Percentiles rank a stretch among this genome's conserved stretches.
These are phyloP conservation scores for Pomatostomus ruficeps DNA, from an alignment of 2,113 vertebrate species.

Conservation along the genomic window DNA sequence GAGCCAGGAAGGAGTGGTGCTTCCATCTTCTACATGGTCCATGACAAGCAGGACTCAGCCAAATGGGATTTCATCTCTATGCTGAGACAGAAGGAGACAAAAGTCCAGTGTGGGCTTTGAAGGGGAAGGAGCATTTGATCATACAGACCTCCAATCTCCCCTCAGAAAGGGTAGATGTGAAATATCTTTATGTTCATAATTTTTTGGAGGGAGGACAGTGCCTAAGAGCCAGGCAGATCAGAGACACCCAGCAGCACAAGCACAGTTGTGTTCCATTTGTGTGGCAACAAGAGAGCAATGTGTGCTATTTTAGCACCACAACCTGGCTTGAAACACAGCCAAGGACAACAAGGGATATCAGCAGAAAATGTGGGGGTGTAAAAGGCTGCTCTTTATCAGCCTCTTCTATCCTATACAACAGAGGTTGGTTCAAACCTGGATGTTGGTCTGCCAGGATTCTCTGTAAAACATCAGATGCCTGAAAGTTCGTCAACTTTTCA, in stretches of 20 bases:
- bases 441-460: not conserved
- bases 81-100: not conserved
- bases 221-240: not conserved
- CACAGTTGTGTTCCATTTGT: not conserved
- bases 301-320: not conserved
- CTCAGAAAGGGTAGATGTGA: not conserved
- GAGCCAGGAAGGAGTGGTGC: not conserved
- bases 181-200: not conserved
- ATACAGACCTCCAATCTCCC: not conserved
- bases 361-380: not conserved
- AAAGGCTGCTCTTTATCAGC: not conserved
- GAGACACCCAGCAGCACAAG: not conserved
- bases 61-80: not conserved
- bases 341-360: not conserved
- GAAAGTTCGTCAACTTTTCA: not conserved
- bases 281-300: not conserved
- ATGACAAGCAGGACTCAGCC: not conserved
- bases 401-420: not conserved
- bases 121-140: not conserved
- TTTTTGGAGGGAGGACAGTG: not conserved
- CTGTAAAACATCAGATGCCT: not conserved
- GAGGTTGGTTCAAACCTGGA: not conserved
- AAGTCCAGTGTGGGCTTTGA: not conserved
- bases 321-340: not conserved
- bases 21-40: not conserved